Conservation (phyloP, 2,797 vertebrate genomes). For the Hylomyscus alleni region DNA sequence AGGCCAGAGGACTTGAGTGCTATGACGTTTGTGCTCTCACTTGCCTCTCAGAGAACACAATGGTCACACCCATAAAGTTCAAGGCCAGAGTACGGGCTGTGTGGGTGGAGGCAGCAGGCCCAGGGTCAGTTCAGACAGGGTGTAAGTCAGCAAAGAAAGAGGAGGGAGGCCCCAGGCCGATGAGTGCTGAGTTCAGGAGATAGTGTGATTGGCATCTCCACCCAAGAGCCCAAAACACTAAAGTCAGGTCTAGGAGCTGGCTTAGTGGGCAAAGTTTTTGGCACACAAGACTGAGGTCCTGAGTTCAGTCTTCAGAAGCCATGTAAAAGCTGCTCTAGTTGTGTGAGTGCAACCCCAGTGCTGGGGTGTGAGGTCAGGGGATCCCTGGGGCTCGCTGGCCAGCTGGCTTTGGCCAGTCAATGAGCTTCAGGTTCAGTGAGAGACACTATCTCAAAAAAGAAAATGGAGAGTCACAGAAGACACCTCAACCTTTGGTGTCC, state of each 20-base stretch:
- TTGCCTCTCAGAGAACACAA: not conserved
- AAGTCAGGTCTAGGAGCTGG: not conserved
- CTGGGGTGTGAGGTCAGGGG: not conserved
- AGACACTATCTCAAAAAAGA: not conserved
- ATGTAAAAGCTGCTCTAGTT: not conserved
- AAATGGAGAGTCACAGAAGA: not conserved
- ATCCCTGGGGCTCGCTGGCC: not conserved
- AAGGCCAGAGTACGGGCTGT: not conserved
- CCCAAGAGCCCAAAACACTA: not conserved
- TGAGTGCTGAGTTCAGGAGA: not conserved
- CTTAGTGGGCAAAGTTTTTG: not conserved
- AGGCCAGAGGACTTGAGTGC: not conserved
- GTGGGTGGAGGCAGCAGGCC: fast-evolving
- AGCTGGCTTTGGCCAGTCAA: too few relatives aligned
- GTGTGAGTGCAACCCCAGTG: not conserved
- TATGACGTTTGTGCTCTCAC: too few relatives aligned
- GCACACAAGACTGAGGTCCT: not conserved
- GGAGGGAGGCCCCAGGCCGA: not conserved
- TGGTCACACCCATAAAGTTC: fast-evolving
- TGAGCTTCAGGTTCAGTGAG: not conserved
- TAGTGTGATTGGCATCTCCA: not conserved
- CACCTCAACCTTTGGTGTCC: not conserved
- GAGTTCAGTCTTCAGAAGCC: not conserved
- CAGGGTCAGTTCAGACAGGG: fast-evolving
- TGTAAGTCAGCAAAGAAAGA: too few relatives aligned